Evolutionary conservation across 1,140 invertebrate species (phyloP).

Genomic region (Metaphire vulgaris): DNA sequence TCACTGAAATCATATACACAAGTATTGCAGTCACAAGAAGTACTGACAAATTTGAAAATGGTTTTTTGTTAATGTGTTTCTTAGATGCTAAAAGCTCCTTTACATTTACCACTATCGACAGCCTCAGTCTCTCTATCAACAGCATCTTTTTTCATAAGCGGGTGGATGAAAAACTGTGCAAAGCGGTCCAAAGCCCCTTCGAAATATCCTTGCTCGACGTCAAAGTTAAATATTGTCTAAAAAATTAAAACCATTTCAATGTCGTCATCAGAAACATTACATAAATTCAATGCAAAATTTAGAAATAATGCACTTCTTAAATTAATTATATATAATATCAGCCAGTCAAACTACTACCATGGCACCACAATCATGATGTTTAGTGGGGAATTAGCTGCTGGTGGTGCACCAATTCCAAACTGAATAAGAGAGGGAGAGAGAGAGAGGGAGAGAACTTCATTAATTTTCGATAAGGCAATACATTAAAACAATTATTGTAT

Average conservation of each 20-base stretch:
- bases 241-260: neutral
- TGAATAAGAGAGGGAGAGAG: no score
- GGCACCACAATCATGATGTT: no score
- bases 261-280: neutral
- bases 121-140: conserved; percentile 47
- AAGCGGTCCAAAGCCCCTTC: conserved; percentile 63
- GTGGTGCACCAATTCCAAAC: no score
- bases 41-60: neutral
- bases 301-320: neutral
- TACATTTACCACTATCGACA: conserved; percentile 54
- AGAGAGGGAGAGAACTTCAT: no score
- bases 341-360: no score
- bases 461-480: no score
- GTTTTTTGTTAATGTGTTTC: no score
- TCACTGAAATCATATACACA: neutral
- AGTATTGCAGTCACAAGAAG: neutral
- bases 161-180: conserved; percentile 47
- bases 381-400: no score
- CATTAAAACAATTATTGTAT: no score
- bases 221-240: conserved; percentile 66
- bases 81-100: neutral
- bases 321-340: neutral
- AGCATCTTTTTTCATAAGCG: conserved; percentile 40
- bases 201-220: conserved; percentile 71
- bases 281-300: conserved; percentile 55